Percentiles rank a stretch among this genome's conserved stretches.
phyloP scores from a whole-genome alignment of 1,140 invertebrate species.

The Colletes gigas region DNA sequence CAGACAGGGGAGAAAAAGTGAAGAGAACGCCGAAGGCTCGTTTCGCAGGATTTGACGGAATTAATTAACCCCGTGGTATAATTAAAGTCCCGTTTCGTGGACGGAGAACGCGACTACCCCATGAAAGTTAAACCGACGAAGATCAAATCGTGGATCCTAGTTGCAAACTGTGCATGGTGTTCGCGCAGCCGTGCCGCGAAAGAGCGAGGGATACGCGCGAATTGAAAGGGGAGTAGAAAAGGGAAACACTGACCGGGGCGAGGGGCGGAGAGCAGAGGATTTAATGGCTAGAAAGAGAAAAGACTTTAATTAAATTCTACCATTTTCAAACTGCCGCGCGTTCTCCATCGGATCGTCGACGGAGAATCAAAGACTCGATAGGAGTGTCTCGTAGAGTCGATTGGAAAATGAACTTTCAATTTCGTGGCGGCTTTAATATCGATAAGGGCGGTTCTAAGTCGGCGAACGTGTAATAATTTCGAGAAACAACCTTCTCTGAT shows the following conservation, averaged over 20 bases:
- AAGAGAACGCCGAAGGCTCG: slow-evolving; percentile 39
- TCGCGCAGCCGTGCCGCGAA: background rate
- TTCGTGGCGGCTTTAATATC: no score
- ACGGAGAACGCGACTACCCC: slow-evolving; percentile 9
- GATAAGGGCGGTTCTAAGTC: no score
- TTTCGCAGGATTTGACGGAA: slow-evolving; percentile 69
- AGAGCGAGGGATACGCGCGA: background rate
- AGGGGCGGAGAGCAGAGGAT: slow-evolving; percentile 37
- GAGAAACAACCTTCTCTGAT: no score
- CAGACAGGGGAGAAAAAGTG: slow-evolving; percentile 18
- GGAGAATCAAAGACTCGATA: slow-evolving; percentile 40
- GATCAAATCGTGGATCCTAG: slow-evolving; percentile 74
- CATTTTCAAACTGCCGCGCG: slow-evolving; percentile 66
- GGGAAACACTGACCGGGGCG: slow-evolving; percentile 40
- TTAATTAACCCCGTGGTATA: slow-evolving; percentile 76
- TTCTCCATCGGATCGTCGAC: slow-evolving; percentile 36
- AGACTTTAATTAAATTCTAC: slow-evolving; percentile 79
- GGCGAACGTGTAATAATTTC: no score
- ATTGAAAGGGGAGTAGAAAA: background rate
- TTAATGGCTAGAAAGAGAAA: slow-evolving; percentile 45
- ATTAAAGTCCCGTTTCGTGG: slow-evolving; percentile 77
- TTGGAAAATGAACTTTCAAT: background rate
- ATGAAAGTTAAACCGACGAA: slow-evolving; percentile 69
- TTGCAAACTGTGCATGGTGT: slow-evolving; percentile 61
- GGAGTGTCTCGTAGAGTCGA: background rate